Evolutionary conservation across 2,113 vertebrate species (phyloP), one percentile per base, ranked within the genome.

Genomic region (Chionis minor): DNA sequence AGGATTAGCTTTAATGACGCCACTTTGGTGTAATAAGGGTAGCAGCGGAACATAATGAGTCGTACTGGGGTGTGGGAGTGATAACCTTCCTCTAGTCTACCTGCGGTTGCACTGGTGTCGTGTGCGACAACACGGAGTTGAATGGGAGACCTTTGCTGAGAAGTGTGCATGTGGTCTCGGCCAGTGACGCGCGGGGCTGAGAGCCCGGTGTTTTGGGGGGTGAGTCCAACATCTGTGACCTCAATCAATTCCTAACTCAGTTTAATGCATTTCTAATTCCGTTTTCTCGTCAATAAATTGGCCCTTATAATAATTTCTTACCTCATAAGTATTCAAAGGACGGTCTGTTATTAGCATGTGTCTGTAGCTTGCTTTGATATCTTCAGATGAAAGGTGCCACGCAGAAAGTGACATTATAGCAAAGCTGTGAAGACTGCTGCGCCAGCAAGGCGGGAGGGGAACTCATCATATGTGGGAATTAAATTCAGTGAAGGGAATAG

Each of bases 1-100:
- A n/a, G 95, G 93, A 94, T 85, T 96, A 93, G 85, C 89, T 94
- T 96, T 93, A 94, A 90, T 84, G 90, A 92, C 74, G 91, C 45
- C 89, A 67, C 89, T 97, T 85, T 69, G 71, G 77, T 95, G 81
- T 83, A 94, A 63, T 71, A 85, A 78, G 89, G 86, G 63, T 40
- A 67, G 79, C 33, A 47, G 70, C 62, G 81, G 86, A 81, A 85
- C 47, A 32, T 20, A 82, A 91, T 73, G 91, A 82, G 72, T 90
- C 77, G 70, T 66, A 40, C 73, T 15, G 85, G 83, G 62, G 56
- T 4, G 13, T 91, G 92, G 92, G 91, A 94, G 91, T n/a, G 45
- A 84, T 33, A 35, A 35, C 58, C 65, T 96, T 72, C 58, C 62
- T 42, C 24, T 32, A 9, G 4, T 54, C 72, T 80, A 66, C 78